phyloP scores from a whole-genome alignment of 37 sponge, comb jelly and placozoan species.

The Haliclona indistincta region DNA sequence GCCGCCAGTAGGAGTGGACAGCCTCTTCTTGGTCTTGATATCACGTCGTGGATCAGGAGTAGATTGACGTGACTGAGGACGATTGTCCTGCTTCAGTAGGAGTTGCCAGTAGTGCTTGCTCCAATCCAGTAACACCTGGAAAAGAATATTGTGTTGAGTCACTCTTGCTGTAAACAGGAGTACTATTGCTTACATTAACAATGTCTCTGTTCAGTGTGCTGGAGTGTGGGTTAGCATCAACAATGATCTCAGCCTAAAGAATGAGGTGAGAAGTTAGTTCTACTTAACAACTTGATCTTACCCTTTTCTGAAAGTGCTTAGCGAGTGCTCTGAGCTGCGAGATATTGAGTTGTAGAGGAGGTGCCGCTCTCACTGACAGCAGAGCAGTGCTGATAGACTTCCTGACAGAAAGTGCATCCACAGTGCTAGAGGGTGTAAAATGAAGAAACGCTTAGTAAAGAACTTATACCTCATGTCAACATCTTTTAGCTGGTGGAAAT shows the following conservation, averaged over 20 bases:
- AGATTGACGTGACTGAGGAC: too few species aligned
- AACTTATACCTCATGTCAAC: too few species aligned
- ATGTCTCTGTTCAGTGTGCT: conserved; percentile 2
- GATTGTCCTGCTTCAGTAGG: too few species aligned
- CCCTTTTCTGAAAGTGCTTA: conserved; percentile 66
- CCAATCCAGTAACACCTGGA: conserved; percentile 29
- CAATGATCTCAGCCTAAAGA: conserved; percentile 15
- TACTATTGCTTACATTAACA: background rate
- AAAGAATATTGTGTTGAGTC: background rate
- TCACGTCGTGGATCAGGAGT: background rate
- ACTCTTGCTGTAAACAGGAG: background rate
- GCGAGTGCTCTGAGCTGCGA: conserved; percentile 35
- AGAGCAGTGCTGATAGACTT: background rate
- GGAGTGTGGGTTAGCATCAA: background rate
- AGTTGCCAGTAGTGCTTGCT: conserved; percentile 56
- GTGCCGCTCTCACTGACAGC: background rate
- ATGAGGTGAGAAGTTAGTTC: background rate
- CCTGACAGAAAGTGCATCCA: too few species aligned
- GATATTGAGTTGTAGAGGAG: background rate
- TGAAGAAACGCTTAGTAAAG: too few species aligned
- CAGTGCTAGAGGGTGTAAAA: too few species aligned
- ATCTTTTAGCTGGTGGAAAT: too few species aligned
- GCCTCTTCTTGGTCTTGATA: background rate
- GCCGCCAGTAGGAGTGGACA: too few species aligned
- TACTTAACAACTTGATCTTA: background rate